Evolutionary conservation across 2,888 invertebrate genomes (phyloP), one percentile per base, ranked within the genome.

Genomic region (Campaea margaritaria): DNA sequence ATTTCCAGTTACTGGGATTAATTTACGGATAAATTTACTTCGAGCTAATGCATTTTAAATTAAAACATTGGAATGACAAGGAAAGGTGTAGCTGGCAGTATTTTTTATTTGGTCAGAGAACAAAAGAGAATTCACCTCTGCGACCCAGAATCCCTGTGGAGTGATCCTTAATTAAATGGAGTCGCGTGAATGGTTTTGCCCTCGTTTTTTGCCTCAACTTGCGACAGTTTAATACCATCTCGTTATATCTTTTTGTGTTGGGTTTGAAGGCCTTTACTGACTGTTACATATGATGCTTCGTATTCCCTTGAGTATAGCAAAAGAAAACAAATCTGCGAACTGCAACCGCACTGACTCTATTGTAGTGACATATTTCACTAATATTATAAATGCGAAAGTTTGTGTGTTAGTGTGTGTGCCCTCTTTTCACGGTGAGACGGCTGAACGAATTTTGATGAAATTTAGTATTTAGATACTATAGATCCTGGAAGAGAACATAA

Each of bases 131-230:
- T 50, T 36, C 52, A 55, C 60, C 56, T 58, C 61, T 53, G 59
- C 61, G 64, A 64, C 64, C 67, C 58, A 64, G 64, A 55, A 61
- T 57, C 60, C 55, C 65, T 51, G 56, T 49, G 53, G 64, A 64
- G 65, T 62, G 66, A 53, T 69, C 69, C 65, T 65, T 69, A 67
- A 69, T 69, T 69, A 68, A 65, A 64, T 62, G 61, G 60, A 67
- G 58, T 59, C 64, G 67, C 61, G 55, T 67, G 54, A 65, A 55
- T 61, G 61, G 62, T 59, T 67, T 53, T 64, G 67, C 57, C 64
- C 65, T 58, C 51, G 54, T 60, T 21, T 66, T 66, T 58, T 52
- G 43, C 58, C 39, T 49, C 48, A 59, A 63, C 58, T 57, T 28
- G 60, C 45, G 56, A 60, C 62, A 53, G 58, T 68, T 61, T 56